Conservation (phyloP, 2,797 vertebrate species). For the Acanthurus leucopareius region DNA sequence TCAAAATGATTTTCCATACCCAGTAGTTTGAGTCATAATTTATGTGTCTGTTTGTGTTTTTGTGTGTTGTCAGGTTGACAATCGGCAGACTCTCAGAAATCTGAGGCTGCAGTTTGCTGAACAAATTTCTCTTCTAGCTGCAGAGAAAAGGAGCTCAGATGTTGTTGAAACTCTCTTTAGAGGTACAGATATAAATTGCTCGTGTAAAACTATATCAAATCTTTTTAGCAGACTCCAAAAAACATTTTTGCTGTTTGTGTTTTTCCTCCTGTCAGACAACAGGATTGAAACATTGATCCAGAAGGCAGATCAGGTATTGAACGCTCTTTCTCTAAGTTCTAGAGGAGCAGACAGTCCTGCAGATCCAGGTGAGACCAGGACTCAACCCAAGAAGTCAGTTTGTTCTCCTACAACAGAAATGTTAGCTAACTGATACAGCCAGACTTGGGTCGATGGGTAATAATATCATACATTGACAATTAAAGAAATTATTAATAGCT, state of each 20-base stretch:
- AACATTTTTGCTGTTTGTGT: background rate
- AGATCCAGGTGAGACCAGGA: constrained; percentile 45
- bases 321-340: constrained; percentile 54
- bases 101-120: constrained; percentile 73
- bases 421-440: background rate
- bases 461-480: too few relatives aligned
- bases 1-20: background rate
- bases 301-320: constrained; percentile 83
- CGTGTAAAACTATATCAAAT: background rate
- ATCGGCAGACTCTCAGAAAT: constrained; percentile 53
- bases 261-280: constrained; percentile 47
- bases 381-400: background rate
- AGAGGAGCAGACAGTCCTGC: constrained; percentile 11
- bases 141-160: constrained; percentile 31
- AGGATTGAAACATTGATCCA: constrained; percentile 77
- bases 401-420: background rate
- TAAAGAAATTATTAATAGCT: too few relatives aligned
- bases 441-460: background rate
- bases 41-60: background rate
- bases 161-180: constrained; percentile 23
- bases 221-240: too few relatives aligned
- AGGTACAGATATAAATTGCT: constrained; percentile 36
- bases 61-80: constrained; percentile 37
- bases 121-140: constrained; percentile 61
- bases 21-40: background rate